A percentile compares a stretch with the other conserved stretches of the same genome.
These are phyloP conservation scores for Ectemnius continuus DNA, from an alignment of 2,888 invertebrate genomes.

Conservation along the genomic window DNA sequence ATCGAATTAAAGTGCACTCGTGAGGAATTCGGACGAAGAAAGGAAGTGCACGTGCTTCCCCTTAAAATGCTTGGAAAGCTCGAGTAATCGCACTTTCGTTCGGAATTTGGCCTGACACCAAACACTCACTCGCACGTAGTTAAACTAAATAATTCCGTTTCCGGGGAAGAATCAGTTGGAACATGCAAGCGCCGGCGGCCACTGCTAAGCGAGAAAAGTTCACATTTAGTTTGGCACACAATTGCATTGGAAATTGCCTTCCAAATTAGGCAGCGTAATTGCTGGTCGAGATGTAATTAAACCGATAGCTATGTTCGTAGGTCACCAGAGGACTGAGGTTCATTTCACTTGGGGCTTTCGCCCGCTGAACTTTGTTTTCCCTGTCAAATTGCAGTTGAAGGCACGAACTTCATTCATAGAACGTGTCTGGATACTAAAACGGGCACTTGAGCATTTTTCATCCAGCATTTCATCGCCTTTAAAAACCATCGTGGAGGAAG, in stretches of 20 bases:
- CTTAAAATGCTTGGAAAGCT: no score
- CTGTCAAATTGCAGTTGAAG: conserved; percentile 8
- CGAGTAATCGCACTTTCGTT: no score
- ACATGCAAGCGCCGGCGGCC: not conserved
- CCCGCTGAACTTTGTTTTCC: conserved; percentile 39
- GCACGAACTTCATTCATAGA: no score
- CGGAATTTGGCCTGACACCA: no score
- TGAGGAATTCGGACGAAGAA: no score
- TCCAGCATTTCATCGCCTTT: no score
- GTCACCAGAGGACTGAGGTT: conserved; percentile 48
- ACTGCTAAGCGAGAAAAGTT: conserved; percentile 31
- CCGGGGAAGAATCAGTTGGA: not conserved
- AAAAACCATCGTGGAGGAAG: no score
- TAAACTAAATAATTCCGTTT: no score
- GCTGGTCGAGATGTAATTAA: conserved; percentile 58
- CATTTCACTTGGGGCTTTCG: conserved; percentile 50
- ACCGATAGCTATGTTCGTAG: conserved; percentile 59
- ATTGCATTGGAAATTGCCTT: conserved; percentile 56
- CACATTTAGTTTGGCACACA: conserved; percentile 54
- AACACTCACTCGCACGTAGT: no score
- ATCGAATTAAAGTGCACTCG: not conserved
- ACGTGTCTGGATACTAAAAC: no score
- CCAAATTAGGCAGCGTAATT: conserved; percentile 56
- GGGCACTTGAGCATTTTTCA: no score
- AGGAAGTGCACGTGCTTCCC: no score